A percentile compares a stretch with the other conserved stretches of the same genome.
Evolutionary conservation across 2,888 invertebrate genomes (phyloP).

Genomic region (Rotaria magnacalcarata): DNA sequence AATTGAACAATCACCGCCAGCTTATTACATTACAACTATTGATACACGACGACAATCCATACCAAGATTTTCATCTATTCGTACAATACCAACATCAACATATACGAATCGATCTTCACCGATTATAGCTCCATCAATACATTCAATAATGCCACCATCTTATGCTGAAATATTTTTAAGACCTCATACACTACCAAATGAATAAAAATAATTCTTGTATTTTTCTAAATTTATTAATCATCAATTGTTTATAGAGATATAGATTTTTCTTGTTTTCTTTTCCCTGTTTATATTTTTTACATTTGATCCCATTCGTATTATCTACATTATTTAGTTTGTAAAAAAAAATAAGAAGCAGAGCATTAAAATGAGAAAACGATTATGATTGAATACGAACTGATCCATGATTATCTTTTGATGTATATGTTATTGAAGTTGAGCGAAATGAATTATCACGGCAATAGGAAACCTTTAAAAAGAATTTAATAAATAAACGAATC

Average conservation of each 20-base stretch:
- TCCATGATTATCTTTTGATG: not conserved
- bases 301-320: not conserved
- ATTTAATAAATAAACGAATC: not conserved
- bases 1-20: constrained; percentile 7
- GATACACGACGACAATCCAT: not conserved
- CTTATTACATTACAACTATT: not conserved
- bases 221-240: not conserved
- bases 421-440: not conserved
- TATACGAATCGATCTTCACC: not conserved
- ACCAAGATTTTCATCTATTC: not conserved
- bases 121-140: not conserved
- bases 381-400: not conserved
- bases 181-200: not conserved
- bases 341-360: not conserved
- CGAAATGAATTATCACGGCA: constrained; percentile 7
- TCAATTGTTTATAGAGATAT: not conserved
- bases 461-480: not conserved
- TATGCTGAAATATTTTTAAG: constrained; percentile 19
- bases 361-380: not conserved
- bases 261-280: not conserved
- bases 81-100: not conserved
- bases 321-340: not conserved
- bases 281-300: not conserved
- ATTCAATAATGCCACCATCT: not conserved
- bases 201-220: not conserved